phyloP scores from a whole-genome alignment of 2,888 invertebrate species.

The Linnaemya tessellans region DNA sequence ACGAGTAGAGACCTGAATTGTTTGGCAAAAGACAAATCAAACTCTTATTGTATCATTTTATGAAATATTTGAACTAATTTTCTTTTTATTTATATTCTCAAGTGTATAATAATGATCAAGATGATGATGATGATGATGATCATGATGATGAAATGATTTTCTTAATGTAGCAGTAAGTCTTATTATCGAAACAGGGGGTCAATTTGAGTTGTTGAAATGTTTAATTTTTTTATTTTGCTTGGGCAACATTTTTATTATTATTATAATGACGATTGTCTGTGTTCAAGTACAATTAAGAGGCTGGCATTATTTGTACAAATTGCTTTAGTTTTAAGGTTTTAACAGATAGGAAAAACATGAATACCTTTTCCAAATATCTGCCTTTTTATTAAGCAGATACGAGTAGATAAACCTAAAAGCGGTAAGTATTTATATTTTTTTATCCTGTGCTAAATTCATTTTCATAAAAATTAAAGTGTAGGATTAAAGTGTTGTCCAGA shows the following conservation, averaged over 20 bases:
- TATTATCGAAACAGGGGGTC: constrained; percentile 52
- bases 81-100: constrained; percentile 35
- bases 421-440: too few species aligned
- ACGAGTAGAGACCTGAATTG: neutral
- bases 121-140: constrained; percentile 8
- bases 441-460: too few species aligned
- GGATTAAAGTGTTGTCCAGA: neutral
- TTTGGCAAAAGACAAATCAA: neutral
- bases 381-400: too few species aligned
- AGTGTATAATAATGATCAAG: constrained; percentile 27
- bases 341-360: too few species aligned
- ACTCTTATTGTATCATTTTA: neutral
- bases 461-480: too few species aligned
- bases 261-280: neutral
- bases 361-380: too few species aligned
- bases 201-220: constrained; percentile 25
- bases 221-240: neutral
- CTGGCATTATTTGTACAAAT: neutral
- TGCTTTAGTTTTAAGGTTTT: neutral
- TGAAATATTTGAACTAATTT: constrained; percentile 24
- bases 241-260: neutral
- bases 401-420: too few species aligned
- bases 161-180: constrained; percentile 5
- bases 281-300: neutral
- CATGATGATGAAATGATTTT: constrained; percentile 33